A percentile compares a stretch with the other conserved stretches of the same genome.
Evolutionary conservation across 2,113 vertebrate genomes (phyloP).

Genomic region (Pterophyllum scalare): DNA sequence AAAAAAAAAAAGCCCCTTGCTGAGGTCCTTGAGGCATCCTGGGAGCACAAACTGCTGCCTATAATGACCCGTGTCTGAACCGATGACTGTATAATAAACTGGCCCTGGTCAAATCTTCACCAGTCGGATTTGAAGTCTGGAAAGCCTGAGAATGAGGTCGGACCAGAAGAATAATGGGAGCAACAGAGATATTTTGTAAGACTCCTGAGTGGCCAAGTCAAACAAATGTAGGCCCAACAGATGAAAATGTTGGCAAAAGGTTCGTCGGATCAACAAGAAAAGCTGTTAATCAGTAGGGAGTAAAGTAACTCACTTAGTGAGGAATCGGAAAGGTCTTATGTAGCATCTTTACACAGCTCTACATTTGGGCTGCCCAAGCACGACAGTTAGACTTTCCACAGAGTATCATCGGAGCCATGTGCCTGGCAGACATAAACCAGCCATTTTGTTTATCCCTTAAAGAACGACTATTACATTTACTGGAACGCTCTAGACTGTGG

Average conservation of each 20-base stretch:
- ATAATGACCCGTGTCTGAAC: slow-evolving; percentile 8
- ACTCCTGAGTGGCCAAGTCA: slow-evolving; percentile 13
- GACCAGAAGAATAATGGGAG: slow-evolving; percentile 39
- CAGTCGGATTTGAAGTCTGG: slow-evolving; percentile 32
- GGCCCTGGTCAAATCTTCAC: neutral
- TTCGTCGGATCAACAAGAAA: slow-evolving; percentile 8
- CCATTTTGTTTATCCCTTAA: slow-evolving; percentile 76
- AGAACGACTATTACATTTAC: slow-evolving; percentile 70
- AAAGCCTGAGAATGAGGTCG: slow-evolving; percentile 52
- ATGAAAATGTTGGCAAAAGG: slow-evolving; percentile 24
- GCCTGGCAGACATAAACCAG: slow-evolving; percentile 73
- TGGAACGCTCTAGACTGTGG: slow-evolving; percentile 54
- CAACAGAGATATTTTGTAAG: slow-evolving; percentile 12
- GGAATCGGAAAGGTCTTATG: slow-evolving; percentile 6
- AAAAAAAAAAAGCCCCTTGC: neutral
- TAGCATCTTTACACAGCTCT: slow-evolving; percentile 39
- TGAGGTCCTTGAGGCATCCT: neutral
- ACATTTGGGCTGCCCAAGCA: slow-evolving; percentile 8
- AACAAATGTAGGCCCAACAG: slow-evolving; percentile 22
- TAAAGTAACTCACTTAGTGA: neutral
- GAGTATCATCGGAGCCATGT: slow-evolving; percentile 61
- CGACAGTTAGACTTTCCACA: slow-evolving; percentile 58
- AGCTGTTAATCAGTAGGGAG: slow-evolving; percentile 13
- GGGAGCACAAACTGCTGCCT: slow-evolving; percentile 20
- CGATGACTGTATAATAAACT: slow-evolving; percentile 24